phyloP scores from a whole-genome alignment of 92 coral and sea anemone genomes.

The Palythoa grandiflora region DNA sequence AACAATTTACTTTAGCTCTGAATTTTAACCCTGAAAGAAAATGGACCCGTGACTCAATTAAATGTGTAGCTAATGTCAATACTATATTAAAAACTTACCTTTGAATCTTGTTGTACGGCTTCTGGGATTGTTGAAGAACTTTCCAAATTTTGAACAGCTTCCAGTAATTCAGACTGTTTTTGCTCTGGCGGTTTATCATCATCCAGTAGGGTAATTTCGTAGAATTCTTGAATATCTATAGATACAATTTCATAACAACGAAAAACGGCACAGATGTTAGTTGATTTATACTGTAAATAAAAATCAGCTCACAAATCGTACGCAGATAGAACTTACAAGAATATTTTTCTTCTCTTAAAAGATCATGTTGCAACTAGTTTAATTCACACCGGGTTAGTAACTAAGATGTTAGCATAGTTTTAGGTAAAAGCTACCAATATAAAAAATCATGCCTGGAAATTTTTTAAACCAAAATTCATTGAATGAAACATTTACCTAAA shows the following conservation, averaged over 20 bases:
- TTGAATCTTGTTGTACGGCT: conserved; percentile 28
- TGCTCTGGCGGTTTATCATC: conserved; percentile 87
- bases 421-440: background rate
- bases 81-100: conserved; percentile 14
- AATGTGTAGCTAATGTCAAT: background rate
- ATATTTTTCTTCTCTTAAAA: no score
- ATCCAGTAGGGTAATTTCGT: conserved; percentile 91
- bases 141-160: conserved; percentile 91
- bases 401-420: background rate
- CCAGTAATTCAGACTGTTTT: conserved; percentile 83
- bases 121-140: conserved; percentile 25
- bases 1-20: background rate
- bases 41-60: background rate
- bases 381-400: background rate
- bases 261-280: conserved; percentile 15
- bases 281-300: background rate
- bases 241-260: background rate
- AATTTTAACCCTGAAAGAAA: background rate
- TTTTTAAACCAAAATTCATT: conserved; percentile 14
- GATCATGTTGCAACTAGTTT: background rate
- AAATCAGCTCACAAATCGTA: background rate
- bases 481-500: conserved; percentile 74
- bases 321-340: background rate
- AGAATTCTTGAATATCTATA: conserved; percentile 96
- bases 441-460: background rate